Evolutionary conservation across 1,140 invertebrate species (phyloP), one percentile per base, ranked within the genome.

Genomic region (Lethrus apterus): DNA sequence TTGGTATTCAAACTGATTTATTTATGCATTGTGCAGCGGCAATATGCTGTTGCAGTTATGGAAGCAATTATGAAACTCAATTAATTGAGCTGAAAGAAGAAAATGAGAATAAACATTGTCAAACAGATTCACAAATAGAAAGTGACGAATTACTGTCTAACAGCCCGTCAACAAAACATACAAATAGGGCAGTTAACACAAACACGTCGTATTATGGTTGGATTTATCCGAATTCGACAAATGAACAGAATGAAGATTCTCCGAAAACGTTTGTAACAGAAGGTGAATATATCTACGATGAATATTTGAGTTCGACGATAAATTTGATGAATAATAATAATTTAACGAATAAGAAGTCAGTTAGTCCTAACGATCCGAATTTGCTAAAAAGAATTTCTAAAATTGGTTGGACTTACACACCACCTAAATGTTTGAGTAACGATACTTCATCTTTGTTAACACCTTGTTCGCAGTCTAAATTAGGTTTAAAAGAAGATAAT

Each of bases 321-420:
- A 42, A 42, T 26, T 29, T 42, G 15, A 29, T 42, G 2, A 11
- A 17, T 7, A 38, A 21, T 38, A 21, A 38, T 11, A 21, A 21
- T 7, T 10, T 24, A 17, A 9, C 17, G 3, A 23, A 19, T 17
- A 5, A 17, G 17, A 2, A 24, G 14, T 21, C 13, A 13, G 24
- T 23, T 14, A 26, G 29, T 21, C 21, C 24, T 42, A 26, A 26
- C 23, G 14, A 42, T 42, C 3, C 20, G 10, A 17, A 42, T 13
- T 13, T 41, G 18, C 29, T 47, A 11, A 36, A 35, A 21, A 47
- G 36, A 41, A 41, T 47, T 11, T 23, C 45, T 2, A 47, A 47
- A 41, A 24, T 40, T 13, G 45, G 45, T 4, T 47, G 45, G 45
- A 47, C 45, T 21, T 47, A 47, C 18, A 47, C 45, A 8, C 45